Percentiles rank a stretch among this genome's conserved stretches.
Conservation (phyloP, 2,888 invertebrate genomes). For the Lasioglossum leucozonium region DNA sequence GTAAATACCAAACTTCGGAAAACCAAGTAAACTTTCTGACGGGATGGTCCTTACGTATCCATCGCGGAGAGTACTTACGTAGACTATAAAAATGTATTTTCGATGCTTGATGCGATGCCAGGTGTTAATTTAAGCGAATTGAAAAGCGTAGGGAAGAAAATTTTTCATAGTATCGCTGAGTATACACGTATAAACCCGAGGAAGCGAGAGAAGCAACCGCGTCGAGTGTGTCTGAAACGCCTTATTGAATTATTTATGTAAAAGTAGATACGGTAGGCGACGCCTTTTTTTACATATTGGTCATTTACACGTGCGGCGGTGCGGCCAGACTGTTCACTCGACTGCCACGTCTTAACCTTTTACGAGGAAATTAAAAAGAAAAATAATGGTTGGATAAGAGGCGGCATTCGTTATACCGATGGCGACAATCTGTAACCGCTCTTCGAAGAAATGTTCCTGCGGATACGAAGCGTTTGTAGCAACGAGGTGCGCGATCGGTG, state of each 20-base stretch:
- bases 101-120: slow-evolving; percentile 58
- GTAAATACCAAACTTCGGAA: slow-evolving; percentile 40
- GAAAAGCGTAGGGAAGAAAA: slow-evolving; percentile 13
- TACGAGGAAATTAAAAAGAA: slow-evolving; percentile 32
- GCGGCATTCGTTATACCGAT: slow-evolving; percentile 56
- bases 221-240: slow-evolving; percentile 51
- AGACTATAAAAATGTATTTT: slow-evolving; percentile 52
- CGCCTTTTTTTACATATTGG: slow-evolving; percentile 58
- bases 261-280: slow-evolving; percentile 44
- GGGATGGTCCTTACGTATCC: slow-evolving; percentile 37
- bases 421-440: slow-evolving; percentile 63
- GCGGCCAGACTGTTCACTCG: slow-evolving; percentile 59
- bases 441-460: slow-evolving; percentile 62
- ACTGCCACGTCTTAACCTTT: slow-evolving; percentile 66
- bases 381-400: slow-evolving; percentile 39
- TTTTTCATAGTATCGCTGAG: slow-evolving; percentile 37
- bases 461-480: slow-evolving; percentile 47
- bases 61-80: slow-evolving; percentile 61
- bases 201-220: slow-evolving; percentile 41
- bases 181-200: slow-evolving; percentile 20
- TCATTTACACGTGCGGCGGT: slow-evolving; percentile 49
- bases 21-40: slow-evolving; percentile 45
- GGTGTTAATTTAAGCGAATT: slow-evolving; percentile 32
- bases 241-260: slow-evolving; percentile 55
- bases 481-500: slow-evolving; percentile 31